These are phyloP conservation scores for Thamnaconus septentrionalis DNA, from an alignment of 2,113 vertebrate species.

Conservation along the genomic window DNA sequence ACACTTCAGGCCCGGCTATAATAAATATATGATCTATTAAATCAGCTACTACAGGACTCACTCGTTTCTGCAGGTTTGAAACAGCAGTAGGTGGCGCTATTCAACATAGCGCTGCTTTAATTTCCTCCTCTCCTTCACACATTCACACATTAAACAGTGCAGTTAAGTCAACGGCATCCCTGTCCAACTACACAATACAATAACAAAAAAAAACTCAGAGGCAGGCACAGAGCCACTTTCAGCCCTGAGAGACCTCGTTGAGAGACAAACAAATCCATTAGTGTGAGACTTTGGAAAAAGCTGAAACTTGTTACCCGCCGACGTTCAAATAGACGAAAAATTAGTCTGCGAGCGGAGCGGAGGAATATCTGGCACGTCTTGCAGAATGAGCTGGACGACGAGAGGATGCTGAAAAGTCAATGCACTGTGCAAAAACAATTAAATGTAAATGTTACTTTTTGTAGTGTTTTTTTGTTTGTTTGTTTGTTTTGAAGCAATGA, in stretches of 20 bases:
- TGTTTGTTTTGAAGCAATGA: neutral
- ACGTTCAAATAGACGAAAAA: neutral
- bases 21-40: too few species aligned
- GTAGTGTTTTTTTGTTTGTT: constrained; percentile 15
- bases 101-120: too few species aligned
- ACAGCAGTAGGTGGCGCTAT: too few species aligned
- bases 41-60: too few species aligned
- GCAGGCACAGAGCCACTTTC: constrained; percentile 3
- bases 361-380: neutral
- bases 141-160: too few species aligned
- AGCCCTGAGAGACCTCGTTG: neutral
- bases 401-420: neutral
- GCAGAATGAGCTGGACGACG: neutral
- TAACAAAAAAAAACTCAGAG: constrained; percentile 1
- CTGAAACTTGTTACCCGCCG: neutral
- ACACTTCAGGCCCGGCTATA: too few species aligned
- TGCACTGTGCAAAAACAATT: neutral
- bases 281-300: neutral
- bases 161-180: too few species aligned
- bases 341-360: neutral
- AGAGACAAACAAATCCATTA: constrained; percentile 12
- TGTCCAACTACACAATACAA: too few species aligned
- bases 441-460: too few species aligned
- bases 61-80: too few species aligned
- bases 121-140: too few species aligned